phyloP scores from a whole-genome alignment of 1,140 invertebrate genomes.

The Caenorhabditis remanei region DNA sequence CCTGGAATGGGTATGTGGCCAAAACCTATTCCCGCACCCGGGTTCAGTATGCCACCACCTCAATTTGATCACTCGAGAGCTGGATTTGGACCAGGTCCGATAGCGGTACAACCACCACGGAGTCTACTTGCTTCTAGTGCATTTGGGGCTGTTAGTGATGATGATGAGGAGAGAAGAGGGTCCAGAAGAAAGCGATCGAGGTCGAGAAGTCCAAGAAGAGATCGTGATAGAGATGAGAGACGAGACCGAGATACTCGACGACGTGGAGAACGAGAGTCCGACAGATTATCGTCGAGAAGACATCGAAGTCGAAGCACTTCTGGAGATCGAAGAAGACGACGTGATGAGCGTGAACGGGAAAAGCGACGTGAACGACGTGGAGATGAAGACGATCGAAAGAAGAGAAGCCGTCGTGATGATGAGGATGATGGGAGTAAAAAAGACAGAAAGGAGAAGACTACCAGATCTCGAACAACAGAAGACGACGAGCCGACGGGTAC shows the following conservation, averaged over 20 bases:
- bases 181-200: constrained; percentile 25
- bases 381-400: constrained; percentile 29
- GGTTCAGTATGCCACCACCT: constrained; percentile 25
- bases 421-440: not conserved
- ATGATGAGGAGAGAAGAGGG: constrained; percentile 12
- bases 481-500: constrained; percentile 23
- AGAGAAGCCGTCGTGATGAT: constrained; percentile 30
- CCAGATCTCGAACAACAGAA: constrained; percentile 1
- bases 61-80: constrained; percentile 35
- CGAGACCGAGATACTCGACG: constrained; percentile 16
- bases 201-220: constrained; percentile 32
- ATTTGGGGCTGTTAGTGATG: not conserved
- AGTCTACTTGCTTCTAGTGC: not conserved
- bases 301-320: constrained; percentile 22
- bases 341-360: constrained; percentile 26
- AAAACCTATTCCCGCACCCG: not conserved
- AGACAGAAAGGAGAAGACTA: constrained; percentile 5
- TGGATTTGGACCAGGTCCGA: constrained; percentile 22
- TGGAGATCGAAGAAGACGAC: constrained; percentile 21
- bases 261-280: not conserved
- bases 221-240: not conserved
- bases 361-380: constrained; percentile 3
- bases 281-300: constrained; percentile 5
- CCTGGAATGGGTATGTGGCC: constrained; percentile 36
- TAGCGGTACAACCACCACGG: not conserved